Conservation (phyloP, 2,113 vertebrate species). For the Ciconia maguari region DNA sequence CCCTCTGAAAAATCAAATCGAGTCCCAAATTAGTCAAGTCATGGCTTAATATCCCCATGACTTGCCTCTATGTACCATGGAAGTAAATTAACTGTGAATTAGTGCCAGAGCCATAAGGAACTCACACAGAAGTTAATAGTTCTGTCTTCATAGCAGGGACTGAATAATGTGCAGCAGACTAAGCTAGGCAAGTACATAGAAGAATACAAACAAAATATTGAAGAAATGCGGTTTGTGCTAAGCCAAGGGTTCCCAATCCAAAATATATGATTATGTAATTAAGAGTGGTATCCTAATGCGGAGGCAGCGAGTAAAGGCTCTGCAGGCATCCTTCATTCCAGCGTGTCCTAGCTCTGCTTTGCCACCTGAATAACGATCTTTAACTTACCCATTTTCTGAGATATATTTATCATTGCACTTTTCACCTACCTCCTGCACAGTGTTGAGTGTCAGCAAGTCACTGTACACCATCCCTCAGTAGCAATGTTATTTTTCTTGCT, state of each 20-base stretch:
- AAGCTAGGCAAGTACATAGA: neutral
- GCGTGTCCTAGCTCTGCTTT: neutral
- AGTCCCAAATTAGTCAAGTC: constrained; percentile 39
- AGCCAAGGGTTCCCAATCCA: neutral
- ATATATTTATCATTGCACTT: constrained; percentile 42
- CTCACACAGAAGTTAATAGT: constrained; percentile 36
- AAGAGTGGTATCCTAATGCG: neutral
- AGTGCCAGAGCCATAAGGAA: constrained; percentile 33
- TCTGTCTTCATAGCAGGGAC: constrained; percentile 30
- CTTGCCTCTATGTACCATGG: neutral
- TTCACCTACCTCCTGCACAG: constrained; percentile 23
- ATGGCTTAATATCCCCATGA: neutral
- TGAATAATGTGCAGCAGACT: constrained; percentile 28
- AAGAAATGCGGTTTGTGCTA: neutral
- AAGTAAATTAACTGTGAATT: constrained; percentile 62
- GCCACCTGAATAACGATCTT: constrained; percentile 27
- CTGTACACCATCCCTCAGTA: neutral
- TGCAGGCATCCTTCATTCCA: neutral
- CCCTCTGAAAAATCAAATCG: constrained; percentile 11
- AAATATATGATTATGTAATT: constrained; percentile 7
- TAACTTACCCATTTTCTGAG: neutral
- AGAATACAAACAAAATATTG: constrained; percentile 40
- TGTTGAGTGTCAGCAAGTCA: constrained; percentile 37
- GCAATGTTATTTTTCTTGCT: constrained; percentile 48
- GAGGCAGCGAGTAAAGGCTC: neutral